Evolutionary conservation across 53 echinoderm and acorn worm genomes (phyloP).

Genomic region (Holothuria leucospilota): DNA sequence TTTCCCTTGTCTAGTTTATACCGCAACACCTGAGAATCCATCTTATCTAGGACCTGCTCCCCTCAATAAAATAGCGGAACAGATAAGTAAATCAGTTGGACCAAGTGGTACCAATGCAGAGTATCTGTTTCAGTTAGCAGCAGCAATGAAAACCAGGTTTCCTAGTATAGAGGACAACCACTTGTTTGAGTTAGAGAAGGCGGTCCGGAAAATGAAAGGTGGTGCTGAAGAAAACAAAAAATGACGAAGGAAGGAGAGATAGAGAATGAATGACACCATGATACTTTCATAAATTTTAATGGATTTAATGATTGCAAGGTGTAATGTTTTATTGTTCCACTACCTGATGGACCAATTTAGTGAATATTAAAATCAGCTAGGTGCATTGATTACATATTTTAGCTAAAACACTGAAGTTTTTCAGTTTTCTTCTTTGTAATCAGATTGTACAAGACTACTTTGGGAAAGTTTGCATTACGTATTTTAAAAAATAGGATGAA

Average conservation of each 20-base stretch:
- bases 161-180: slow-evolving; percentile 75
- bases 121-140: slow-evolving; percentile 78
- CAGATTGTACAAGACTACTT: no score
- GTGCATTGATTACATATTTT: no score
- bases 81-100: slow-evolving; percentile 76
- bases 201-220: slow-evolving; percentile 46
- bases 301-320: no score
- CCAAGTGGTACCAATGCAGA: slow-evolving; percentile 84
- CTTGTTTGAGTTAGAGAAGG: slow-evolving; percentile 79
- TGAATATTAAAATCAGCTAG: no score
- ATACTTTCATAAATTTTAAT: no score
- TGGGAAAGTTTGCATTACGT: no score
- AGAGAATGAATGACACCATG: background rate
- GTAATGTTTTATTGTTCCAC: no score
- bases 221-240: background rate
- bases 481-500: no score
- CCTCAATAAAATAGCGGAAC: slow-evolving; percentile 78
- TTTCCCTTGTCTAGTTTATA: slow-evolving; percentile 73
- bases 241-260: background rate
- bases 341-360: no score
- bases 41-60: slow-evolving; percentile 85
- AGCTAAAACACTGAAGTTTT: no score
- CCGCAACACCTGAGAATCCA: slow-evolving; percentile 70
- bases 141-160: slow-evolving; percentile 65
- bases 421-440: no score